Base-by-base conservation (phyloP, 2,113 vertebrate species). In the Catagonus wagneri region DNA sequence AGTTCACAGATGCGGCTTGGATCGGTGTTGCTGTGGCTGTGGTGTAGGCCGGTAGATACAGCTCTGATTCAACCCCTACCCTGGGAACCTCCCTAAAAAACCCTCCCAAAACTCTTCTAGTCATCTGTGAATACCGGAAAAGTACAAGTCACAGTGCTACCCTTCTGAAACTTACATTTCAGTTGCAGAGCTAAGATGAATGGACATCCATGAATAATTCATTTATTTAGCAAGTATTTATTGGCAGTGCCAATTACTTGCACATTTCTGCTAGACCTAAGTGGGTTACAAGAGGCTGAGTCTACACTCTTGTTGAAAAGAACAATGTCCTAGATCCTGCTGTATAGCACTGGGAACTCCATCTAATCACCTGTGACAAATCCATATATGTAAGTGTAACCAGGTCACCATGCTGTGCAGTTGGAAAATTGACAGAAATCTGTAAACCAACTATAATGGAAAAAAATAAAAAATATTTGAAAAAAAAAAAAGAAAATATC, bases 401-500 rank as follows among this genome's bases (percentile, higher is more conserved):
- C n/a, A n/a, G n/a, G n/a, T n/a, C n/a, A n/a, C n/a, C n/a, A n/a
- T n/a, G n/a, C n/a, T n/a, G n/a, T n/a, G n/a, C n/a, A n/a, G n/a
- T n/a, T n/a, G n/a, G n/a, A n/a, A n/a, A n/a, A n/a, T n/a, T n/a
- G n/a, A n/a, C n/a, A n/a, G n/a, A n/a, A n/a, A n/a, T n/a, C n/a
- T n/a, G n/a, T n/a, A n/a, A n/a, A n/a, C n/a, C n/a, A n/a, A n/a
- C n/a, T n/a, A n/a, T n/a, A n/a, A n/a, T n/a, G n/a, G n/a, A n/a
- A n/a, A n/a, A n/a, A n/a, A n/a, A n/a, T n/a, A n/a, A n/a, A n/a
- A n/a, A n/a, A n/a, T n/a, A n/a, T n/a, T n/a, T n/a, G n/a, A n/a
- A n/a, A n/a, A n/a, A n/a, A n/a, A n/a, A 52, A 95, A 86, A 80
- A 34, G 75, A 90, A 90, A 32, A 32, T 54, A 44, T 15, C 80